Evolutionary conservation across 2,888 invertebrate genomes (phyloP).

Genomic region (Oligia fasciuncula): DNA sequence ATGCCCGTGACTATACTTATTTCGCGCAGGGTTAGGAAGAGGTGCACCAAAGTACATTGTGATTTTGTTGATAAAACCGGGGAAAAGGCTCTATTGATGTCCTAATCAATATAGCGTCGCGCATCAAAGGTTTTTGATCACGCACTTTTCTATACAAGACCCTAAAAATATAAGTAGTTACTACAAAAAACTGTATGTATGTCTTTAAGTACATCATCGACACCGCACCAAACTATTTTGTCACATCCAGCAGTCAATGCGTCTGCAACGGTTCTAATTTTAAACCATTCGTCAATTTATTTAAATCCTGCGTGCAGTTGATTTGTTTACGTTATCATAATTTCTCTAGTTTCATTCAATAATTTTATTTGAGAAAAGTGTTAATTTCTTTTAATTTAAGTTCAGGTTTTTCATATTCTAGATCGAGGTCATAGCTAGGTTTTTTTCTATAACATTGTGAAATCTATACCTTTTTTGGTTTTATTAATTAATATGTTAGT

Average conservation of each 20-base stretch:
- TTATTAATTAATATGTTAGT: slow-evolving; percentile 45
- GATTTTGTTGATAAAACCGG: not conserved
- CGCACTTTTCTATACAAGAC: not conserved
- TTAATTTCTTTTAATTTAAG: not conserved
- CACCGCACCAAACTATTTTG: slow-evolving; percentile 43
- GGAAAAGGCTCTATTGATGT: not conserved
- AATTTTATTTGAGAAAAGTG: not conserved
- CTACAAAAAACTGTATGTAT: slow-evolving; percentile 29
- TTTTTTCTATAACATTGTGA: not conserved
- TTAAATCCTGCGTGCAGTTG: not conserved
- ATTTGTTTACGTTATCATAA: not conserved
- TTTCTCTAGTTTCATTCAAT: no score
- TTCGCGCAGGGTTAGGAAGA: not conserved
- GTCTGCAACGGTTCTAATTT: slow-evolving; percentile 1
- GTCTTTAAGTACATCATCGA: slow-evolving; percentile 32
- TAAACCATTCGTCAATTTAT: not conserved
- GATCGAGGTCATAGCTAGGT: accelerated
- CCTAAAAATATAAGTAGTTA: slow-evolving; percentile 34
- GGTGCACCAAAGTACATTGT: no score
- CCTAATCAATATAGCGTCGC: no score
- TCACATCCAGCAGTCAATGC: slow-evolving; percentile 29
- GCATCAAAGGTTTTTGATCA: slow-evolving; percentile 29
- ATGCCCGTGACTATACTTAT: no score
- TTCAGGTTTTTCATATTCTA: not conserved
- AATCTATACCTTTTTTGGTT: no score